Evolutionary conservation across 2,888 invertebrate species (phyloP).

Genomic region (Willowsia nigromaculata): DNA sequence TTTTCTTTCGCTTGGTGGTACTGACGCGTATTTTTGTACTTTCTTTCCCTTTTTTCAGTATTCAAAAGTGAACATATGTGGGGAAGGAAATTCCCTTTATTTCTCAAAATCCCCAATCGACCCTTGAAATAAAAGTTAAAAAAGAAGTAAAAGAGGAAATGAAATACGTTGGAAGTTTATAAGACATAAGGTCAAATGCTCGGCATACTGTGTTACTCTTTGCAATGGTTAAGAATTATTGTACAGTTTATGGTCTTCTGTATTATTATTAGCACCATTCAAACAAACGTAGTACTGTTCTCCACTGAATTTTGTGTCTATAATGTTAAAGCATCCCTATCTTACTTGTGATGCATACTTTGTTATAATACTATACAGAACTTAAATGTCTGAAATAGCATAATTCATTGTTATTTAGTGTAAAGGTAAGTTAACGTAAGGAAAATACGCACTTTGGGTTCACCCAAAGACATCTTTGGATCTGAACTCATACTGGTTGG

Average conservation of each 20-base stretch:
- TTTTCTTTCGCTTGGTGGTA: background rate
- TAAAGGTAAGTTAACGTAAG: background rate
- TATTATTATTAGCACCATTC: too few relatives aligned
- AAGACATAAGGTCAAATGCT: background rate
- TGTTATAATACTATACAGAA: too few relatives aligned
- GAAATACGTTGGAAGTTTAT: background rate
- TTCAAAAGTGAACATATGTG: conserved; percentile 42
- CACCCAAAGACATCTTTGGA: background rate
- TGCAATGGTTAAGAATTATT: background rate
- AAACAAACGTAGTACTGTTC: too few relatives aligned
- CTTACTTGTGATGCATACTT: background rate
- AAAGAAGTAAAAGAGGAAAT: background rate
- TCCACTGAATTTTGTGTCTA: too few relatives aligned
- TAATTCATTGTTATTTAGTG: background rate
- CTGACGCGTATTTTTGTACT: conserved; percentile 5
- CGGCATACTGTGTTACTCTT: background rate
- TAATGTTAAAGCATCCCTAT: too few relatives aligned
- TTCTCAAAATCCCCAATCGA: conserved; percentile 61
- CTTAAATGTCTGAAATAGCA: too few relatives aligned
- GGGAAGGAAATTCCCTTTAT: conserved; percentile 54
- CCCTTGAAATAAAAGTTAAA: conserved; percentile 44
- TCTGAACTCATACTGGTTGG: background rate
- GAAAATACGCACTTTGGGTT: background rate
- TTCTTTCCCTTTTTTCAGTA: background rate
- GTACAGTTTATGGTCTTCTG: too few relatives aligned